Conservation (phyloP, 1,140 invertebrate genomes). For the Halyomorpha halys region DNA sequence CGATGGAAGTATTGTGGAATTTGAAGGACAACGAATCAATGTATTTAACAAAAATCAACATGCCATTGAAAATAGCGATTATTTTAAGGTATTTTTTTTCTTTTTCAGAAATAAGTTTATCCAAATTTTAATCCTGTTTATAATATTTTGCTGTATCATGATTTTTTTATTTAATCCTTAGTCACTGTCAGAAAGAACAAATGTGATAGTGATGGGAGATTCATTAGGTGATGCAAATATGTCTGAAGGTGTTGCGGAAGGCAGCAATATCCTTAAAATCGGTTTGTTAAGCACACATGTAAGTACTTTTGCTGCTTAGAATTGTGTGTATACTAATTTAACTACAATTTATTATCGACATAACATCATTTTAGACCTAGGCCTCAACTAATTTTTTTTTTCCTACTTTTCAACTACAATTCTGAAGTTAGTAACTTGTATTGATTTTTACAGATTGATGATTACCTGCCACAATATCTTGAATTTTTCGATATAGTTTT, state of each 20-base stretch:
- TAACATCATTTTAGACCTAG: too few relatives aligned
- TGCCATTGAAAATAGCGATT: constrained; percentile 61
- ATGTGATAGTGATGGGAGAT: constrained; percentile 81
- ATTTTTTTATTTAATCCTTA: constrained; percentile 18
- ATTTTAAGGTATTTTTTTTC: constrained; percentile 49
- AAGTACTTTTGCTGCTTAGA: constrained; percentile 29
- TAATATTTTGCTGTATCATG: not conserved
- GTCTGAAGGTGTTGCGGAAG: constrained; percentile 69
- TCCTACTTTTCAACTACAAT: not conserved
- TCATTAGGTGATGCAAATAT: constrained; percentile 80
- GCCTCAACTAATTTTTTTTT: too few relatives aligned
- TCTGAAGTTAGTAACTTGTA: not conserved
- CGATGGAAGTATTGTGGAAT: constrained; percentile 53
- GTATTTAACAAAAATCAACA: constrained; percentile 87
- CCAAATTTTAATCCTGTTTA: not conserved
- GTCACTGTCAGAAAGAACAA: constrained; percentile 52
- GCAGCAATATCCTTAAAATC: constrained; percentile 68
- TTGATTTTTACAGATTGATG: constrained; percentile 23
- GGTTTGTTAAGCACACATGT: constrained; percentile 82
- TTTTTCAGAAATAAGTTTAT: constrained; percentile 6
- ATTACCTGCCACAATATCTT: constrained; percentile 24
- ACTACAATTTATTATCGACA: too few relatives aligned
- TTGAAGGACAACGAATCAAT: constrained; percentile 66
- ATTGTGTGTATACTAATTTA: too few relatives aligned
- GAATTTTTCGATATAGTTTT: constrained; percentile 24